Conservation (phyloP, 2,113 vertebrate genomes). For the Ceuthmochares aereus region DNA sequence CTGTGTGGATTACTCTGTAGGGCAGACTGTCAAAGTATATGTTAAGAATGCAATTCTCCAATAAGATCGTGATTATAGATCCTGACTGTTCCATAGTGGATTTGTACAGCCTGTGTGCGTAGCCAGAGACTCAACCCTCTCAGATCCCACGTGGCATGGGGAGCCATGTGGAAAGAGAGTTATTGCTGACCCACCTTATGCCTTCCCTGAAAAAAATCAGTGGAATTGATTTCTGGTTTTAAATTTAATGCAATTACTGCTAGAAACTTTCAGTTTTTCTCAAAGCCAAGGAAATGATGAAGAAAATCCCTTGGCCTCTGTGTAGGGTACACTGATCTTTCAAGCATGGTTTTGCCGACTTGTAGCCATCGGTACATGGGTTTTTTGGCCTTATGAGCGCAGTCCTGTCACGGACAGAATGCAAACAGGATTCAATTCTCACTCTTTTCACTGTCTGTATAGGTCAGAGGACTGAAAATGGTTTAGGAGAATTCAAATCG, state of each 20-base stretch:
- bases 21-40: neutral
- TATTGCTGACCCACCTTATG: neutral
- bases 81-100: neutral
- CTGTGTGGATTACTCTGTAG: neutral
- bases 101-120: neutral
- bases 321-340: neutral
- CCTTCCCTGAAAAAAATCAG: neutral
- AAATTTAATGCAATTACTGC: neutral
- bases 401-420: neutral
- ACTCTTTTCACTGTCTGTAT: neutral
- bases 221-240: neutral
- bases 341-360: neutral
- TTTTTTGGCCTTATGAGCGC: neutral
- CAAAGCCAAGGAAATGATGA: neutral
- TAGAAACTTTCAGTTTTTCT: neutral
- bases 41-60: neutral
- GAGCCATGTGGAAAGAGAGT: neutral
- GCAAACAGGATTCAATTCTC: neutral
- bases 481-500: neutral
- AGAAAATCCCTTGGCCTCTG: neutral
- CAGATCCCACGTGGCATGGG: neutral
- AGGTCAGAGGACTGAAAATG: neutral
- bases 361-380: fast-evolving
- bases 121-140: neutral
- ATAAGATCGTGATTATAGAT: neutral